Base-by-base conservation (phyloP, 1,140 invertebrate genomes). In the Drosophila elegans region DNA sequence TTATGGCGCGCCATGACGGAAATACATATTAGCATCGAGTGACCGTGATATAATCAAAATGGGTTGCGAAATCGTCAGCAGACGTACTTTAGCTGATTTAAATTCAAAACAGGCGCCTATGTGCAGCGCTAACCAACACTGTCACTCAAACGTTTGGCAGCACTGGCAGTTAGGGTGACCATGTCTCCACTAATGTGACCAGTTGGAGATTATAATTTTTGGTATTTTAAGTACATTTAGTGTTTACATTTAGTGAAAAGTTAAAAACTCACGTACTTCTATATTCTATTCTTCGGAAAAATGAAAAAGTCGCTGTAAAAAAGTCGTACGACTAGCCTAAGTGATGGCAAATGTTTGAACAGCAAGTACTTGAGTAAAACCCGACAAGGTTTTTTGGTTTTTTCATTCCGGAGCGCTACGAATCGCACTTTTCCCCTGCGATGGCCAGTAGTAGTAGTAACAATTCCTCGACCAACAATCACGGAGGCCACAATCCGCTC, bases 21-120 rank as follows among this genome's bases (percentile, higher is more conserved):
- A 86, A 86, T 89, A 83, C 71, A 79, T 83, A 89, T 88, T 88
- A 82, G 75, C 55, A 41, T 34, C 59, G 56, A 78, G 41, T 62
- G 74, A 42, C 79, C 80, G 52, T 89, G 83, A 86, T 89, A 89
- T 86, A 88, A 86, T 83, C 79, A 36, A 53, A 60, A 66, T 68
- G 59, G 78, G 36, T 86, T 86, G 72, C 76, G 75, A 88, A 88
- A 88, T 56, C 49, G 13, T 55, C 64, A 57, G 51, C 41, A 45
- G 45, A 34, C 61, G 42, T 42, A 64, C 25, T 57, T 45, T 27
- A 62, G 45, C 57, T 76, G 48, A 84, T 86, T 77, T 21, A 56
- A 73, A 86, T 83, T 86, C 83, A 76, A 86, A 80, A 49, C 83
- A 88, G 48, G 80, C 62, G 61, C 72, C 45, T 4, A 11, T 13